Conservation (phyloP, 1,140 invertebrate species). For the Leguminivora glycinivorella region DNA sequence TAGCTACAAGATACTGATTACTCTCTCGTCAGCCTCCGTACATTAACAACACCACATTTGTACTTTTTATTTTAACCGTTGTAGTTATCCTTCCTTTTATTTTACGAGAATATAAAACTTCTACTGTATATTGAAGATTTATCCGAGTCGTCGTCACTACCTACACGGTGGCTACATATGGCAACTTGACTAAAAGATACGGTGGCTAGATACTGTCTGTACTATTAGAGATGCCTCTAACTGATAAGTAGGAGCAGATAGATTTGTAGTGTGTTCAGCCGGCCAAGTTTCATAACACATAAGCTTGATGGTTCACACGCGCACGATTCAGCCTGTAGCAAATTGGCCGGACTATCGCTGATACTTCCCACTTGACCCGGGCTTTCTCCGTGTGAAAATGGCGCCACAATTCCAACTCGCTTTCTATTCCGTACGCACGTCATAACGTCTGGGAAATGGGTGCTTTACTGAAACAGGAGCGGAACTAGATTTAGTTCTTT, state of each 20-base stretch:
- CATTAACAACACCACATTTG: too few relatives aligned
- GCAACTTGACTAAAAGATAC: too few relatives aligned
- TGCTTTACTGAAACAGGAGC: neutral
- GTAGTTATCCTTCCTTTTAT: too few relatives aligned
- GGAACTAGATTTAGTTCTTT: neutral
- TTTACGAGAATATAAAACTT: too few relatives aligned
- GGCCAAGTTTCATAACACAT: conserved; percentile 8
- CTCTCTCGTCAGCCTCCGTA: too few relatives aligned
- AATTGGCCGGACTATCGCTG: conserved; percentile 10
- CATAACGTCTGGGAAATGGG: neutral
- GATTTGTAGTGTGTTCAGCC: too few relatives aligned
- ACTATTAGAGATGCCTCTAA: neutral
- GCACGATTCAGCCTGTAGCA: conserved; percentile 11
- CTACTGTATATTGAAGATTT: too few relatives aligned
- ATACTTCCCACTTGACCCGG: conserved; percentile 24
- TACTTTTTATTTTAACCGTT: too few relatives aligned
- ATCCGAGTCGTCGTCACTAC: too few relatives aligned
- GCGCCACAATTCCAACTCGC: conserved; percentile 22
- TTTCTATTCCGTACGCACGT: conserved; percentile 25
- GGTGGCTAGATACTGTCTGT: neutral
- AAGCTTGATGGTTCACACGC: conserved; percentile 11
- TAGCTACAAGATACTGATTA: too few relatives aligned
- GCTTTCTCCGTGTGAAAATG: conserved; percentile 25
- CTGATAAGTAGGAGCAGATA: neutral
- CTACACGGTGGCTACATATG: too few relatives aligned